These are phyloP conservation scores for Scophthalmus maximus DNA, from an alignment of 2,113 vertebrate species.

Conservation along the genomic window DNA sequence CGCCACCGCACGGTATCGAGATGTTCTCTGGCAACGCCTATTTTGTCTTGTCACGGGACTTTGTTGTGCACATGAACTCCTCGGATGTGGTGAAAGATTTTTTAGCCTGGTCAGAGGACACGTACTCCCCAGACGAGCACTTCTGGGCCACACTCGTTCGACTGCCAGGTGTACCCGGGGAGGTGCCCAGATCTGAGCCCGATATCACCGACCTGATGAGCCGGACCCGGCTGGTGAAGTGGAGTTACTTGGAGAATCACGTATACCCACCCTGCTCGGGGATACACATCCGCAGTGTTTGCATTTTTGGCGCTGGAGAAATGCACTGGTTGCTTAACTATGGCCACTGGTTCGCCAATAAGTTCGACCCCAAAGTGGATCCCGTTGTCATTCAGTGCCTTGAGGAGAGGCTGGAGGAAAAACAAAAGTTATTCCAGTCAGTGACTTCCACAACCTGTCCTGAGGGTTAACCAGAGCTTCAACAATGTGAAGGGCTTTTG, in stretches of 20 bases:
- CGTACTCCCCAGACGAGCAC: constrained; percentile 94
- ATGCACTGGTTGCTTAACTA: constrained; percentile 79
- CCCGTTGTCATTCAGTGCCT: constrained; percentile 92
- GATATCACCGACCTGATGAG: constrained; percentile 93
- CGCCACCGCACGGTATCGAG: constrained; percentile 87
- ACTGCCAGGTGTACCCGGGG: constrained; percentile 89
- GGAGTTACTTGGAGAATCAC: constrained; percentile 87
- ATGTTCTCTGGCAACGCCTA: constrained; percentile 94
- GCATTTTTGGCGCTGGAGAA: constrained; percentile 89
- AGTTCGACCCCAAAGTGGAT: constrained; percentile 93
- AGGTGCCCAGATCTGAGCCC: constrained; percentile 80
- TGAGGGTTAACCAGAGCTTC: not conserved
- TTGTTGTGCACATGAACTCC: constrained; percentile 81
- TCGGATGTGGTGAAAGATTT: constrained; percentile 87
- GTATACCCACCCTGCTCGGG: constrained; percentile 92
- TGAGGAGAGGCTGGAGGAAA: constrained; percentile 88
- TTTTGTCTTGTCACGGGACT: constrained; percentile 89
- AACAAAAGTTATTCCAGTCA: constrained; percentile 34
- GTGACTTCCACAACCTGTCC: not conserved
- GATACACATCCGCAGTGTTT: constrained; percentile 89
- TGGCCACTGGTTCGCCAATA: constrained; percentile 96
- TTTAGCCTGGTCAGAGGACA: constrained; percentile 91
- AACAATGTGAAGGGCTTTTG: not conserved
- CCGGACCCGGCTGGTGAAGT: constrained; percentile 93
- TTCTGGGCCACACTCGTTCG: constrained; percentile 94